Conservation (phyloP, 2,888 invertebrate species). For the Atethmia centrago region DNA sequence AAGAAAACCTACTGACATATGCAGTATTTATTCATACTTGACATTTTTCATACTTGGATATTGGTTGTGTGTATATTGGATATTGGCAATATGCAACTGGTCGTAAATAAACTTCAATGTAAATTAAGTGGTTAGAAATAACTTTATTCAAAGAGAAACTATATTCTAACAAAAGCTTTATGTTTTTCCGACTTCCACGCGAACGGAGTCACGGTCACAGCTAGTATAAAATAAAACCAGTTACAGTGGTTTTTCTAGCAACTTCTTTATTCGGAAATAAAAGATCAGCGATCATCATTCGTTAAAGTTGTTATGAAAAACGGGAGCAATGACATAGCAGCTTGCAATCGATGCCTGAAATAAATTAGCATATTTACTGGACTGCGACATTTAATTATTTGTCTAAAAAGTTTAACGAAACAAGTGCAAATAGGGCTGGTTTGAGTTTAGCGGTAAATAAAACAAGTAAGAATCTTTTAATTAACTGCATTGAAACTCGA, state of each 20-base stretch:
- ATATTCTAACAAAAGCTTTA: not conserved
- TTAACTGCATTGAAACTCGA: not conserved
- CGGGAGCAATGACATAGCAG: constrained; percentile 59
- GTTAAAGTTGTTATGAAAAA: constrained; percentile 51
- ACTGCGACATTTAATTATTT: constrained; percentile 55
- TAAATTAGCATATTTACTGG: constrained; percentile 59
- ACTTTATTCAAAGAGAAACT: not conserved
- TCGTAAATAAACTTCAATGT: constrained; percentile 8
- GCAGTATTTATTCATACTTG: constrained; percentile 26
- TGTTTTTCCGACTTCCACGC: not conserved
- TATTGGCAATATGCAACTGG: constrained; percentile 20
- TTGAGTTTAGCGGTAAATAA: constrained; percentile 14
- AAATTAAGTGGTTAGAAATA: not conserved
- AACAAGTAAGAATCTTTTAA: constrained; percentile 8
- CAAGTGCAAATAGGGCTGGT: constrained; percentile 6
- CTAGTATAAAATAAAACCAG: constrained; percentile 31
- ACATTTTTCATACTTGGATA: constrained; percentile 15
- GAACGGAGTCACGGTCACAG: not conserved
- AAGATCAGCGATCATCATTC: constrained; percentile 43
- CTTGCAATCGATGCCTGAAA: constrained; percentile 61
- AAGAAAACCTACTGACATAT: constrained; percentile 39
- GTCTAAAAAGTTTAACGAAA: constrained; percentile 18
- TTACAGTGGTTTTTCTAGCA: constrained; percentile 30
- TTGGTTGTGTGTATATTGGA: constrained; percentile 3
- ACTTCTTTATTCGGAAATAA: constrained; percentile 55